These are phyloP conservation scores for Diacarnus erythraeanus DNA, from an alignment of 37 sponge, comb jelly and placozoan genomes.

Conservation along the genomic window DNA sequence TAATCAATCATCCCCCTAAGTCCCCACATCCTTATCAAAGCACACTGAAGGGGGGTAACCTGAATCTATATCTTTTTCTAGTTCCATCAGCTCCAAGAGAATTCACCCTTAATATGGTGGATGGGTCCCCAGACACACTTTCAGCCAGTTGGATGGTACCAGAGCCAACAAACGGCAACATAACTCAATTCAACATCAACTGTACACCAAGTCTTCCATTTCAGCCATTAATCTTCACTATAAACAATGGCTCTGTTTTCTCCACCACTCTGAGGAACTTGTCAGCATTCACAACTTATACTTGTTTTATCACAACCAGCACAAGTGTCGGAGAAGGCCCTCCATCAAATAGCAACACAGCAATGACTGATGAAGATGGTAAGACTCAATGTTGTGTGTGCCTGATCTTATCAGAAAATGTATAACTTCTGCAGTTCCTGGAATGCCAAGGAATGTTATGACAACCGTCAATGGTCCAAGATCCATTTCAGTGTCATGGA, in stretches of 20 bases:
- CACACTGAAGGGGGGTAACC: too few species aligned
- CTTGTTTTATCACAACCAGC: constrained; percentile 43
- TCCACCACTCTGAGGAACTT: neutral
- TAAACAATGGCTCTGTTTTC: too few species aligned
- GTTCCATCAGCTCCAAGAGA: constrained; percentile 14
- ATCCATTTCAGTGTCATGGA: constrained; percentile 15
- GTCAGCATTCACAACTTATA: constrained; percentile 46
- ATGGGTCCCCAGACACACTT: neutral
- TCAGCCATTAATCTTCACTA: neutral
- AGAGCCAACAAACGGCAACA: constrained; percentile 30
- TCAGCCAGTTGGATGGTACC: constrained; percentile 29
- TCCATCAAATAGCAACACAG: constrained; percentile 13
- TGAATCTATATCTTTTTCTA: too few species aligned
- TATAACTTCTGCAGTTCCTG: constrained; percentile 24
- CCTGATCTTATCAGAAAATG: too few species aligned
- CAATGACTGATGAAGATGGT: constrained; percentile 35
- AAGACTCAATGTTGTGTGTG: too few species aligned
- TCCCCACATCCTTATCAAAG: too few species aligned
- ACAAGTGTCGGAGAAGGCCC: constrained; percentile 47
- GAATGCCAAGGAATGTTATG: neutral
- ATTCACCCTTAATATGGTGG: neutral
- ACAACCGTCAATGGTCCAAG: neutral
- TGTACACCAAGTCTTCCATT: too few species aligned
- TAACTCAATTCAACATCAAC: too few species aligned
- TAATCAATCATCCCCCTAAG: too few species aligned